Evolutionary conservation across 1,140 invertebrate species (phyloP).

Genomic region (Alviniconcha marisindica): DNA sequence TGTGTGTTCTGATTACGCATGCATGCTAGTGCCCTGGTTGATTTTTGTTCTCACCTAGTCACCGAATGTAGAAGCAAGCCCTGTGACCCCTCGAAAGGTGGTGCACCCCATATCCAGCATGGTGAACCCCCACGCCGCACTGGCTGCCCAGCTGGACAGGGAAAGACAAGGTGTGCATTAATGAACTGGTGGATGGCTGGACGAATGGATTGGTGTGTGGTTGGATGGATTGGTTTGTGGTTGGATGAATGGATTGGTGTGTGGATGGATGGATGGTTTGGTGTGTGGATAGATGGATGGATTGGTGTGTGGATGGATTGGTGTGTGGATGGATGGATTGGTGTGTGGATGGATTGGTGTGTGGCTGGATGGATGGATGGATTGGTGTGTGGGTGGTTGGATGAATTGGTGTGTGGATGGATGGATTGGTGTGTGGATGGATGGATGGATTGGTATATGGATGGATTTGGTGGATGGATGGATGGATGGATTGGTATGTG

Average conservation of each 20-base stretch:
- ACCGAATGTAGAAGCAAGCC: neutral
- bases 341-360: neutral
- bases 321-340: neutral
- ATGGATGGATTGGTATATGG: too few relatives aligned
- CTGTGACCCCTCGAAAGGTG: neutral
- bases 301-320: neutral
- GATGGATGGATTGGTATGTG: too few relatives aligned
- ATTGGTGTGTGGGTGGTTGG: neutral
- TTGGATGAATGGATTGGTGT: neutral
- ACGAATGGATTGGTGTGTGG: neutral
- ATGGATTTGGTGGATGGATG: neutral
- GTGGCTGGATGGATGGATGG: neutral
- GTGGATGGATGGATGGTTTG: neutral
- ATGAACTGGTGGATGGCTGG: neutral
- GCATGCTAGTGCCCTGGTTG: neutral
- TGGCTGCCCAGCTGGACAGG: neutral
- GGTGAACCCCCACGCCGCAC: slow-evolving; percentile 60
- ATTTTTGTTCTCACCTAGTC: slow-evolving; percentile 9
- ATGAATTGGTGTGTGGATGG: neutral
- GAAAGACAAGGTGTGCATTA: slow-evolving; percentile 10
- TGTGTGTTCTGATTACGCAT: too few relatives aligned
- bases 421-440: neutral
- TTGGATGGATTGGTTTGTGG: neutral
- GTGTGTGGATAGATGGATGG: neutral
- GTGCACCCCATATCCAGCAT: slow-evolving; percentile 63